Evolutionary conservation across 2,797 vertebrate species (phyloP).

Genomic region (Anabacerthia variegaticeps): DNA sequence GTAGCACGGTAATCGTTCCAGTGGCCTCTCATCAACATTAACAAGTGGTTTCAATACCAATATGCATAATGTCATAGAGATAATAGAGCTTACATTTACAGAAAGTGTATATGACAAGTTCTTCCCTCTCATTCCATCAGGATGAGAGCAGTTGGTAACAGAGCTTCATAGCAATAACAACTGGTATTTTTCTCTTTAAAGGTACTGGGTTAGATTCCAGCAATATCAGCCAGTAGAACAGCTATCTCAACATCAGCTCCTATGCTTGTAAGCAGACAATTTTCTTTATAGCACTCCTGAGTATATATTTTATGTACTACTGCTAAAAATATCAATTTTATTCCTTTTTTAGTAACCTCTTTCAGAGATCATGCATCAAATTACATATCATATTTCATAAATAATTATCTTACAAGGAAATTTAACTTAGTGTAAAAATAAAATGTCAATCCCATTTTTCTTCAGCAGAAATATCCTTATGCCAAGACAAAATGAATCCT

Average conservation of each 20-base stretch:
- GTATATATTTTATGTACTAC: conserved; percentile 35
- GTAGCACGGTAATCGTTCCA: neutral
- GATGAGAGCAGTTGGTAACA: neutral
- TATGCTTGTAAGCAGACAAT: neutral
- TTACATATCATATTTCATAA: conserved; percentile 37
- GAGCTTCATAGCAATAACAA: neutral
- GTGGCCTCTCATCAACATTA: neutral
- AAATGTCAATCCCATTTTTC: conserved; percentile 60
- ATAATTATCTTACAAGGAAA: conserved; percentile 63
- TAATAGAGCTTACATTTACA: neutral
- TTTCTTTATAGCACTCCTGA: conserved; percentile 7
- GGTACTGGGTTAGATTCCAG: neutral
- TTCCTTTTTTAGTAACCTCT: conserved; percentile 49
- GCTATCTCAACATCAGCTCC: conserved; percentile 17
- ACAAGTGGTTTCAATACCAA: neutral
- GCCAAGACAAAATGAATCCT: conserved; percentile 35
- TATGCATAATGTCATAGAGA: neutral
- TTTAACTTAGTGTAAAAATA: conserved; percentile 50
- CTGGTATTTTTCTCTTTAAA: neutral
- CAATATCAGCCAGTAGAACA: neutral
- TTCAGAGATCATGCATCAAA: conserved; percentile 30
- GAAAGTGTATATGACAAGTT: neutral
- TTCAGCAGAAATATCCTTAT: conserved; percentile 15
- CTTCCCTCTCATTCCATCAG: neutral
- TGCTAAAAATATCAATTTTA: conserved; percentile 26